Base-by-base conservation (phyloP, 1,140 invertebrate species). In the Holcopasites calliopsidis region DNA sequence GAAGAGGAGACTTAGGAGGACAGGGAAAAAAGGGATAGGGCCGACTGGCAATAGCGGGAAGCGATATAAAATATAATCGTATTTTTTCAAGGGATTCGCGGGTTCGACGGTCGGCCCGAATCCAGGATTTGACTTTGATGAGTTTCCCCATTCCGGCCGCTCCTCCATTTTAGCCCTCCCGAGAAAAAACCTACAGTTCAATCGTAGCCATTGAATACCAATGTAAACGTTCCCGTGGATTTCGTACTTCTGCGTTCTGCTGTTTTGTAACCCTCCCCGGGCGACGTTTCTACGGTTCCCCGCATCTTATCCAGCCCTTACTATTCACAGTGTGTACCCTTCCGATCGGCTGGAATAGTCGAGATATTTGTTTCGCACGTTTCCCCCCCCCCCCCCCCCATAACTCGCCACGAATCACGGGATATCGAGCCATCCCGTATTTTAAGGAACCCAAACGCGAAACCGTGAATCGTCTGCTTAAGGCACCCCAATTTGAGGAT, bases 51-150 rank as follows among this genome's bases (percentile, higher is more conserved):
- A 55, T 49, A 50, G 52, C 40, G 49, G 78, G 73, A 83, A 85
- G 85, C 84, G 86, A 86, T 86, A 86, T 86, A 84, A 87, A 87
- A 87, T 86, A 87, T 87, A 86, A 85, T 70, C 76, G 83, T 86
- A 87, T 87, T 86, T 87, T 87, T 86, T 82, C 81, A 84, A 87
- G 74, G 85, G 86, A 85, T 86, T 80, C 75, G 62, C 72, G 66
- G 50, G 69, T 57, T 50, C 65, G 33, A 64, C 55, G 65, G 60
- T 57, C 72, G 75, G 61, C 42, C 61, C 55, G 80, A 80, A 85
- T 83, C 84, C 84, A 72, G 86, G 86, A 88, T 88, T 88, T 88
- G 76, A 83, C 85, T 88, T 87, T 88, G 86, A 88, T 87, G 86
- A 88, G 86, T 87, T 88, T 85, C 79, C 79, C 75, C 78, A n/a